Evolutionary conservation across 2,888 invertebrate genomes (phyloP), one percentile per base, ranked within the genome.

Genomic region (Xanthia togata): DNA sequence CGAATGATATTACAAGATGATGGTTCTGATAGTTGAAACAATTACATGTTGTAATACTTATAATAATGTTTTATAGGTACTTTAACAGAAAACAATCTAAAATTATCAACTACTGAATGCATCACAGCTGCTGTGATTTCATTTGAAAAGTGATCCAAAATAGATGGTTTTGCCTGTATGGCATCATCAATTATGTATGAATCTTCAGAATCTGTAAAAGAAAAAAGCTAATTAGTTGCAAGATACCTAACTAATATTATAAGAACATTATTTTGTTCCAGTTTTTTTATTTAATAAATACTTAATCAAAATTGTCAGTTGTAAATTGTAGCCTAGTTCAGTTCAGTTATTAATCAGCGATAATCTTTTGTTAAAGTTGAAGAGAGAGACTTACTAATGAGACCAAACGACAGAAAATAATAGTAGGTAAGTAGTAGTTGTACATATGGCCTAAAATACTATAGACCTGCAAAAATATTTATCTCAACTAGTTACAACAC

Each of bases 81-180:
- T 78, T 86, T 91, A 70, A 88, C 91, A 4, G 94, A 91, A 85
- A 96, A 96, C 65, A 94, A 83, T 91, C 95, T 93, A 79, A 96
- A 94, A 83, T 96, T 96, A 72, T 96, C 96, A 2, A 96, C 89
- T n/a, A 96, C 87, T 9, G 92, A 79, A 84, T 95, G 94, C 95
- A 96, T 96, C 72, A 96, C 59, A 17, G 95, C 91, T 79, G 92
- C 87, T 4, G 93, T 94, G 60, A 96, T 93, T 92, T 96, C 96
- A 88, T 95, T 95, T 50, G 95, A 88, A 50, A 96, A 88, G 75
- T 95, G 93, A 44, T 96, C 96, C 59, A 96, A 53, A 17, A 95
- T 84, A 8, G 93, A 89, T 44, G 89, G 92, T 79, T 88, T 93
- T 11, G 78, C 70, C 63, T 92, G 87, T 31, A 96, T 85, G 12